Conservation (phyloP, 2,797 vertebrate genomes). For the Protosalanx chinensis region DNA sequence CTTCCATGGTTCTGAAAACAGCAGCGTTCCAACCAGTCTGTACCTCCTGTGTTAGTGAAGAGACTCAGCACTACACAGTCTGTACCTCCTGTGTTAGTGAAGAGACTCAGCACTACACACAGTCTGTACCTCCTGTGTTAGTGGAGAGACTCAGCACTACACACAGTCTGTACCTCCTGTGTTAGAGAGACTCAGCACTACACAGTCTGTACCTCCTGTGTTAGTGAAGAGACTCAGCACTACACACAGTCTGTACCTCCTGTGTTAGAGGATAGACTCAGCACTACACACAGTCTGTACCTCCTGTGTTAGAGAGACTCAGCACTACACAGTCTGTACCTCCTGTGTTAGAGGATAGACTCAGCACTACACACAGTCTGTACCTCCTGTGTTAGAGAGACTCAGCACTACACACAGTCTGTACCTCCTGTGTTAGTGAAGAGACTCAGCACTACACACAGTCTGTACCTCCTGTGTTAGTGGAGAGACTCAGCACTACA, state of each 20-base stretch:
- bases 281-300: slow-evolving; percentile 1
- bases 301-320: slow-evolving; percentile 31
- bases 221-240: too few relatives aligned
- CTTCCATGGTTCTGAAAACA: neutral
- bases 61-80: slow-evolving; percentile 42
- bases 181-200: slow-evolving; percentile 42
- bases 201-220: slow-evolving; percentile 10
- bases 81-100: neutral
- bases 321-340: slow-evolving; percentile 32
- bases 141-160: too few relatives aligned
- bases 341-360: too few relatives aligned
- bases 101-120: too few relatives aligned
- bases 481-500: too few relatives aligned
- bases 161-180: slow-evolving; percentile 20
- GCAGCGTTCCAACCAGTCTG: neutral
- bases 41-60: slow-evolving; percentile 5
- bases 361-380: too few relatives aligned
- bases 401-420: neutral
- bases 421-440: slow-evolving; percentile 5
- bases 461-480: slow-evolving; percentile 6
- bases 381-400: too few relatives aligned
- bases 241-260: too few relatives aligned
- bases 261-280: too few relatives aligned
- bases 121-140: too few relatives aligned
- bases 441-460: slow-evolving; percentile 44